A percentile compares a stretch with the other conserved stretches of the same genome.
These are phyloP conservation scores for Hucho hucho DNA, from an alignment of 2,113 vertebrate species.

Conservation along the genomic window DNA sequence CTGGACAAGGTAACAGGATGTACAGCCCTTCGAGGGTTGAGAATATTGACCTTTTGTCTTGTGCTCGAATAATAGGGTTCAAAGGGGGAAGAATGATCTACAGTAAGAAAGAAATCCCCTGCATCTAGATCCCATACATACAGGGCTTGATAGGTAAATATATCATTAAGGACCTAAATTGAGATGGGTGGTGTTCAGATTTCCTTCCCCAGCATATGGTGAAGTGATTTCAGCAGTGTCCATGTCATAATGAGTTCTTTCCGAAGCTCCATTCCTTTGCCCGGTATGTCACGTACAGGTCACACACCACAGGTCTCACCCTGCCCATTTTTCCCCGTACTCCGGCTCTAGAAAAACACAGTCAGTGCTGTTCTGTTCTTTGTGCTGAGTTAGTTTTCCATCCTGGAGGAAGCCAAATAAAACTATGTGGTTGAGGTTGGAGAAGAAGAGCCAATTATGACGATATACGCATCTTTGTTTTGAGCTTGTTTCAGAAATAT, in stretches of 20 bases:
- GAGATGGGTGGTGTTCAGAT: background rate
- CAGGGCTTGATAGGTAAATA: background rate
- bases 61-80: background rate
- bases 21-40: constrained; percentile 14
- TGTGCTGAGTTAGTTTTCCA: background rate
- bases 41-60: constrained; percentile 4
- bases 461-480: background rate
- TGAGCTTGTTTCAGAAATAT: background rate
- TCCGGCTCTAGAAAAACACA: constrained; percentile 42
- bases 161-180: background rate
- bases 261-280: constrained; percentile 1
- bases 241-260: background rate
- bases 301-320: background rate
- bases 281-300: constrained; percentile 10
- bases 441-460: background rate
- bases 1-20: constrained; percentile 25
- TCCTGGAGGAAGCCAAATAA: background rate
- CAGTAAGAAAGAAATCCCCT: background rate
- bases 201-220: constrained; percentile 14
- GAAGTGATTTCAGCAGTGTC: background rate
- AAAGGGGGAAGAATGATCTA: background rate
- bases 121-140: no score
- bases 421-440: background rate
- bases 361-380: constrained; percentile 18
- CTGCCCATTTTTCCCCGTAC: background rate